Base-by-base conservation (phyloP, 2,113 vertebrate genomes). In the Hypomesus transpacificus region DNA sequence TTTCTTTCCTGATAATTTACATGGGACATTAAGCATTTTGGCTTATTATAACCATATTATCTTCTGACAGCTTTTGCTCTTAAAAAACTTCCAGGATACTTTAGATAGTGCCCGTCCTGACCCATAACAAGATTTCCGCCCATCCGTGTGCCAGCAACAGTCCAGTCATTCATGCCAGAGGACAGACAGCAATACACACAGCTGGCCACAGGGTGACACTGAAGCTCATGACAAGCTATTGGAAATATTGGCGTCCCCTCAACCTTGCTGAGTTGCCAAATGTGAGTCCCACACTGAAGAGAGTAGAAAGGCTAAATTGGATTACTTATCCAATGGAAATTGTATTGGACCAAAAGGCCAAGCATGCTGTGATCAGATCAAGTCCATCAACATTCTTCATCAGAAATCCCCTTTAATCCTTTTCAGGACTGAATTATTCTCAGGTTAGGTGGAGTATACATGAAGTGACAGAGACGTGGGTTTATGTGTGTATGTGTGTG, bases 151-250 rank as follows among this genome's bases (percentile, higher is more conserved):
- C 31, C 7, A 7, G 31, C 31, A 6, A 34, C 31, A 34, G 31
- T 7, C 7, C 31, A 34, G 31, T 34, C 31, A 34, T 34, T 34
- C 31, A 34, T 34, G 31, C 31, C 31, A 34, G 31, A 34, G 31
- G 31, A 34, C 31, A 18, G n/a, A 34, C 21, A 18, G 22, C 26
- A 56, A 18, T 20, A 31, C 57, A 59, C 8, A 6, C 3, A 58
- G 21, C 20, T 53, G 3, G 4, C 75, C 84, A 82, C 77, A 66
- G 71, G 81, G 70, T 75, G 77, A 73, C 70, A 68, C 79, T 74
- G 66, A 61, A 62, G 56, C 39, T 74, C 56, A 75, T 24, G 11
- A 26, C 65, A 56, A 66, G 7, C 18, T 26, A 31, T 26, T 11
- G 46, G 24, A 18, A 39, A 34, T 60, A 9, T 11, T 18, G 69